Evolutionary conservation across 1,140 invertebrate species (phyloP), one percentile per base, ranked within the genome.

Genomic region (Drosophila simulans): DNA sequence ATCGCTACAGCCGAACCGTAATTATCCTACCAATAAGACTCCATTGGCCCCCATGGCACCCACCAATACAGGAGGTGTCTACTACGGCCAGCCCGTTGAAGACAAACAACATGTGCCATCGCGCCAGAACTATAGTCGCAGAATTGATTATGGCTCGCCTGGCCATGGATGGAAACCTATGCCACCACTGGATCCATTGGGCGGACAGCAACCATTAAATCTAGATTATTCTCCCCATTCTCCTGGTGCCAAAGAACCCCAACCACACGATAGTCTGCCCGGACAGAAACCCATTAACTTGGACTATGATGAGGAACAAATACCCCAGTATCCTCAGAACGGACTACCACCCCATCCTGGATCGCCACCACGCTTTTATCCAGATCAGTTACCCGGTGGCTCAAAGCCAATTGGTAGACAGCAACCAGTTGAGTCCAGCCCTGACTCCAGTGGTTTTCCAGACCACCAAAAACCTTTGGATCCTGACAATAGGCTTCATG

Each of bases 1-100:
- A 31, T 91, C 90, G 0, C 40, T 90, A 11, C 70, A 76, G 60
- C 90, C 90, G 13, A 91, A 91, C 56, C 83, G 90, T 91, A 91
- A 91, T 77, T 91, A 91, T 91, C 64, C 54, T 55, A 45, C 66
- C 43, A 80, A 76, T 75, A 70, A 75, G 10, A 63, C 86, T 25
- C 86, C 90, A 1, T 52, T 91, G 55, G 86, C 90, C 3, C 80
- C 90, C 13, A 75, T 91, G 64, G 37, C 49, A 15, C 58, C 73
- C 13, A 57, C 12, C 34, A 39, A 69, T 12, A 51, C 73, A 3
- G 70, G 45, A 15, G 54, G 68, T 2, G 46, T 77, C 15, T 80
- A 81, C 49, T 90, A 84, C n/a, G 88, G 78, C 5, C 77, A 90
- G 42, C 85, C 84, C 5, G 82, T 80, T 31, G 59, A 54, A 15